Base-by-base conservation (phyloP, 2,113 vertebrate species). In the Vidua macroura region DNA sequence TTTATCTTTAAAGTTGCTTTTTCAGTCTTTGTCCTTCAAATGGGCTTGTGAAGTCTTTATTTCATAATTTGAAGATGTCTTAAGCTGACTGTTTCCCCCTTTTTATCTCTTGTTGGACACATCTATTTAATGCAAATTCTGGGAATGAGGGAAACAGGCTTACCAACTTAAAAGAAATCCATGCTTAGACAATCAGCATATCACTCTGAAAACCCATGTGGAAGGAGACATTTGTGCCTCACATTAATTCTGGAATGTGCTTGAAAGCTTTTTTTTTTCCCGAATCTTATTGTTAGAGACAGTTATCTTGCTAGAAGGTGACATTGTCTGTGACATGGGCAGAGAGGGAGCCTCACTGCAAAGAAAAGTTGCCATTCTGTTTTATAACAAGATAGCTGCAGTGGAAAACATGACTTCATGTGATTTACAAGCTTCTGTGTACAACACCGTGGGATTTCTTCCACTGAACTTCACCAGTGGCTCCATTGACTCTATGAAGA, bases 41-140 rank as follows among this genome's bases (percentile, higher is more conserved):
- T 15, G 55, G n/a, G 28, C 62, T 67, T 92, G 69, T 73, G 62
- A 90, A 86, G 62, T 53, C 49, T 69, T 92, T 74, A 8, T 90
- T 91, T 79, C 33, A 76, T 28, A 74, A 72, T 78, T 95, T 73
- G 22, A 49, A 96, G 67, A 74, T 56, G 24, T 79, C 74, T 93
- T 91, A 73, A 83, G 37, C 37, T 78, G 51, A 48, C 59, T 82
- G n/a, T 46, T 91, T 66, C 17, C 15, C 3, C 4, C 8, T 33
- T 86, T 88, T 88, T 37, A 86, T 86, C 72, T 96, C 43, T 51
- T 56, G 33, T 88, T 86, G 68, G 70, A 80, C 74, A 74, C 11
- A 52, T 93, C 52, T 88, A 86, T 92, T 84, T 93, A 93, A 95
- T 92, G 66, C 55, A 94, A 88, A 90, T 96, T 72, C 33, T 79